Evolutionary conservation across 2,888 invertebrate species (phyloP).

Genomic region (Nycteola revayana): DNA sequence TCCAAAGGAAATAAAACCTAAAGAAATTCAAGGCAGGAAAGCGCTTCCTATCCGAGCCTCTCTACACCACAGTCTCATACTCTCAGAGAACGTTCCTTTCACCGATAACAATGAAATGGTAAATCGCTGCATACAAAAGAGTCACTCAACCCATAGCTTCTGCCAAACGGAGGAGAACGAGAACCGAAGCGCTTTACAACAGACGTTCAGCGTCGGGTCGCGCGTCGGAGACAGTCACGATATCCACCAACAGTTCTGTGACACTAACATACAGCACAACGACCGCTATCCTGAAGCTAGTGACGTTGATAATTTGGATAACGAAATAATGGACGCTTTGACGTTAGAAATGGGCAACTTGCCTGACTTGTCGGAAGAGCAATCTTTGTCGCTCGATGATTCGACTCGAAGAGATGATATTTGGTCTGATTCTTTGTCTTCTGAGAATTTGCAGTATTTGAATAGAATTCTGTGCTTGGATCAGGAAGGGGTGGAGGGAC

Average conservation of each 20-base stretch:
- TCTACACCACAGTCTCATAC: conserved; percentile 56
- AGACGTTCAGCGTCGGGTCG: conserved; percentile 42
- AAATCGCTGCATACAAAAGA: conserved; percentile 47
- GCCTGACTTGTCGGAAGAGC: conserved; percentile 67
- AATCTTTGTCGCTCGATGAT: conserved; percentile 64
- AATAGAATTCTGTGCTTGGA: conserved; percentile 54
- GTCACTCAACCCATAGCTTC: conserved; percentile 55
- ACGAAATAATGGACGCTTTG: conserved; percentile 63
- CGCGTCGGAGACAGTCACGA: conserved; percentile 34
- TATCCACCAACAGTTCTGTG: conserved; percentile 44
- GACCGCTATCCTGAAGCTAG: conserved; percentile 68
- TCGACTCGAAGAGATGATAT: conserved; percentile 63
- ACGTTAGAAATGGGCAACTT: conserved; percentile 62
- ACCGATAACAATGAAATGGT: conserved; percentile 45
- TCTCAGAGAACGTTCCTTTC: conserved; percentile 28
- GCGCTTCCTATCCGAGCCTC: conserved; percentile 26
- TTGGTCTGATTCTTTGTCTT: conserved; percentile 48
- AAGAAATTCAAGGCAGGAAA: conserved; percentile 29
- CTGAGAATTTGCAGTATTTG: conserved; percentile 60
- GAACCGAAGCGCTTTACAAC: conserved; percentile 30
- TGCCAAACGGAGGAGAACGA: conserved; percentile 32
- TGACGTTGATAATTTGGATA: conserved; percentile 64
- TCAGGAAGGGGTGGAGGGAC: conserved; percentile 46
- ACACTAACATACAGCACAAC: conserved; percentile 71
- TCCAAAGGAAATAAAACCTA: conserved; percentile 33